These are phyloP conservation scores for Thymallus thymallus DNA, from an alignment of 2,113 vertebrate species.

Conservation along the genomic window DNA sequence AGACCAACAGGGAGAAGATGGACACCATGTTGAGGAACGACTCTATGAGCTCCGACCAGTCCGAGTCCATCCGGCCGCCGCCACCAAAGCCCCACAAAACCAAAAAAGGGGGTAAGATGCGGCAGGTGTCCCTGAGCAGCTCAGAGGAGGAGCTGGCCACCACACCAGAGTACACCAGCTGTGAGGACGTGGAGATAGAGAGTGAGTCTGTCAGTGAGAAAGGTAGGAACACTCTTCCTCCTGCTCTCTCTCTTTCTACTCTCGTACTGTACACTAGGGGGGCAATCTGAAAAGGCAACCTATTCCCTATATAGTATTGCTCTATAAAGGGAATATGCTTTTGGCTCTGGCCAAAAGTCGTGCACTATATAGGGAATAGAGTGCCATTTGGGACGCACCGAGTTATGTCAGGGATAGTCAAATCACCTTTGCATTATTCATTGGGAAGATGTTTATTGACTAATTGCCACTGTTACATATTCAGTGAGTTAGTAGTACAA, in stretches of 20 bases:
- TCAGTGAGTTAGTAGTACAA: no score
- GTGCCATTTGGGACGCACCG: no score
- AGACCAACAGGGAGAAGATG: constrained; percentile 96
- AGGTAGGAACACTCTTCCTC: constrained; percentile 77
- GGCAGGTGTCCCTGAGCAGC: constrained; percentile 95
- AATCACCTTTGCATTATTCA: no score
- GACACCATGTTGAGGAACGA: constrained; percentile 97
- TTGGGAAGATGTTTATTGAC: no score
- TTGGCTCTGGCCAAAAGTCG: no score
- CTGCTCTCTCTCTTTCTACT: neutral
- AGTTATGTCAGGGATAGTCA: no score
- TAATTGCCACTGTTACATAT: no score
- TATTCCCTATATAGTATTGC: no score
- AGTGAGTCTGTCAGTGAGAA: constrained; percentile 99
- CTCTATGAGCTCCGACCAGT: constrained; percentile 98
- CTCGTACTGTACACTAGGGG: no score
- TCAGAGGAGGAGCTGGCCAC: constrained; percentile 98
- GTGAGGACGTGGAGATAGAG: constrained; percentile 98
- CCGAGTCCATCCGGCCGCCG: constrained; percentile 93
- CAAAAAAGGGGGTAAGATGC: constrained; percentile 96
- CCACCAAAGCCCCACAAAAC: constrained; percentile 97
- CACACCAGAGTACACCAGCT: constrained; percentile 97
- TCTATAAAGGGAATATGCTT: no score
- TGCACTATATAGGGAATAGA: no score
- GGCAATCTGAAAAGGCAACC: no score